Base-by-base conservation (phyloP, 2,888 invertebrate genomes). In the Sipha maydis region DNA sequence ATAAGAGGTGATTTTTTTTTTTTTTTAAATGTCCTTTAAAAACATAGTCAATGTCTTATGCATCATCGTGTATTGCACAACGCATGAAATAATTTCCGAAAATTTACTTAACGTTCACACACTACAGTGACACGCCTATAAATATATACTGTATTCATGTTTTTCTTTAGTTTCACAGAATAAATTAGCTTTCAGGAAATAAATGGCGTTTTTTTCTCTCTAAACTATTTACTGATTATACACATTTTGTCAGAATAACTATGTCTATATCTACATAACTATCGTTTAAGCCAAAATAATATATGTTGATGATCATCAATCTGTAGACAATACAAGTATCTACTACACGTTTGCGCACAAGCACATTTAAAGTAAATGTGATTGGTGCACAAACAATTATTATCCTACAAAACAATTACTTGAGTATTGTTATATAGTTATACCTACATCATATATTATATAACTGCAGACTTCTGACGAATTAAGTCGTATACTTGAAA, bases 81-180 rank as follows among this genome's bases (percentile, higher is more conserved):
- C 73, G 38, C n/a, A 34, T 73, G n/a, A 73, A 34, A 73, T 28
- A 75, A 61, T 84, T 56, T 84, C 21, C 38, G 28, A 56, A 84
- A 84, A 84, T 84, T 25, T 76, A 67, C 54, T 80, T 80, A 19
- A 76, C 56, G 25, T 76, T 34, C 83, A 83, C 83, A 83, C n/a
- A 61, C 28, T n/a, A 21, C n/a, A 38, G 56, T 78, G 56, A 78
- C 56, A 78, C 69, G 82, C 69, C 82, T 69, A 31, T 69, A 34
- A 34, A 34, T 34, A 67, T 34, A 41, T 82, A 21, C 28, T 82
- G n/a, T 80, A 11, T 14, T 14, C 14, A 48, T 2, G 34, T 80
- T 48, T 25, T 11, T 25, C 34, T 79, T 31, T 69, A 19, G 38
- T 41, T 80, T 80, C 67, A 41, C 61, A 21, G 48, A 69, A 82